Conservation (phyloP, 2,888 invertebrate species). For the Drosophila atroscutellata region DNA sequence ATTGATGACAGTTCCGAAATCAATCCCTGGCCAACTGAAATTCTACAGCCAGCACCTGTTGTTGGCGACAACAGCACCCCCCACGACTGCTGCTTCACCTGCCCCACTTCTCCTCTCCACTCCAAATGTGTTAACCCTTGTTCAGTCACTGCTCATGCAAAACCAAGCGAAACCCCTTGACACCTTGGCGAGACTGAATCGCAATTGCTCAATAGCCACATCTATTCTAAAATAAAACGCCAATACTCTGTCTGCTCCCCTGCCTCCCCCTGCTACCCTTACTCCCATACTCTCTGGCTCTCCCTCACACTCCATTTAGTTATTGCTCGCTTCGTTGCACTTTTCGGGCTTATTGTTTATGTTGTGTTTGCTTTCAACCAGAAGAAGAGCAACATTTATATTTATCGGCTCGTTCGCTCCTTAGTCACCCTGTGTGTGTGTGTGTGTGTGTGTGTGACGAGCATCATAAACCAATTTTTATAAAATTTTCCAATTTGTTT, state of each 20-base stretch:
- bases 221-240: conserved; percentile 3
- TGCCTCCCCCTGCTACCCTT: background rate
- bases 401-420: conserved; percentile 29
- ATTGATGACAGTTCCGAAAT: conserved; percentile 65
- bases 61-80: background rate
- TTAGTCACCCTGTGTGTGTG: conserved; percentile 17
- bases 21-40: conserved; percentile 31
- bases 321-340: conserved; percentile 45
- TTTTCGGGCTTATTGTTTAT: conserved; percentile 31
- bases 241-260: background rate
- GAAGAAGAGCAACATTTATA: conserved; percentile 16
- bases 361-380: conserved; percentile 21
- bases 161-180: conserved; percentile 43
- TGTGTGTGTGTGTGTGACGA: conserved; percentile 23
- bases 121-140: conserved; percentile 18
- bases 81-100: conserved; percentile 1
- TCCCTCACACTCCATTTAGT: background rate
- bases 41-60: conserved; percentile 53
- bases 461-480: conserved; percentile 78
- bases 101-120: background rate
- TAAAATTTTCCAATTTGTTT: conserved; percentile 78
- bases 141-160: conserved; percentile 34
- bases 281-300: background rate
- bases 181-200: conserved; percentile 52
- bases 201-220: conserved; percentile 22